Evolutionary conservation across 2,113 vertebrate genomes (phyloP).

Genomic region (Taxidea taxus): DNA sequence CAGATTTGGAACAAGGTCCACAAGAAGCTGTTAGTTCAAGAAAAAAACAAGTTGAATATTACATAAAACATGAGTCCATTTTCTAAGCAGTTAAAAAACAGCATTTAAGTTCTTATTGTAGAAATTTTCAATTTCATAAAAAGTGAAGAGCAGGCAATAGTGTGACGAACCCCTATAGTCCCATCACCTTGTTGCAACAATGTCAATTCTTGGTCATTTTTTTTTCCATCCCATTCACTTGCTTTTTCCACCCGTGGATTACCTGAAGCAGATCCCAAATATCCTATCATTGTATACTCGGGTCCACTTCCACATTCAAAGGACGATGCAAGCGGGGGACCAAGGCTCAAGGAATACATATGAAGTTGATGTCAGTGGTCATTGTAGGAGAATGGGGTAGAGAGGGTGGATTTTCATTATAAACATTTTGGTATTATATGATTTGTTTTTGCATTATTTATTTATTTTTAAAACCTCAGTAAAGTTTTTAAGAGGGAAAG

Average conservation of each 20-base stretch:
- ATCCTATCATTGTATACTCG: neutral
- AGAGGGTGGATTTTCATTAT: neutral
- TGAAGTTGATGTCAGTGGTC: neutral
- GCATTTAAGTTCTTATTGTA: neutral
- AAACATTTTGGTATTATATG: neutral
- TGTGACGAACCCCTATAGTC: neutral
- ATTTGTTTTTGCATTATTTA: neutral
- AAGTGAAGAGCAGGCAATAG: neutral
- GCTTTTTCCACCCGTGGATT: neutral
- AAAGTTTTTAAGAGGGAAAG: neutral
- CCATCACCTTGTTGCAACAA: neutral
- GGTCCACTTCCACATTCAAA: neutral
- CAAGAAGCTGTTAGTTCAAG: neutral
- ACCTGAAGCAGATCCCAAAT: neutral
- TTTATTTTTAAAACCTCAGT: neutral
- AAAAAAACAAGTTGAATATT: neutral
- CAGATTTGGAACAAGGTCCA: neutral
- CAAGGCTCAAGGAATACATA: neutral
- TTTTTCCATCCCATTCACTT: neutral
- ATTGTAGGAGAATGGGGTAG: neutral
- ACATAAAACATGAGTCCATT: neutral
- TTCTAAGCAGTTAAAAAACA: neutral
- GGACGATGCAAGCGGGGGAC: neutral
- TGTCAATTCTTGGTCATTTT: neutral
- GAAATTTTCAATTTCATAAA: neutral